A percentile compares a stretch with the other conserved stretches of the same genome.
phyloP scores from a whole-genome alignment of 2,888 invertebrate genomes.

The Melanostoma scalare region DNA sequence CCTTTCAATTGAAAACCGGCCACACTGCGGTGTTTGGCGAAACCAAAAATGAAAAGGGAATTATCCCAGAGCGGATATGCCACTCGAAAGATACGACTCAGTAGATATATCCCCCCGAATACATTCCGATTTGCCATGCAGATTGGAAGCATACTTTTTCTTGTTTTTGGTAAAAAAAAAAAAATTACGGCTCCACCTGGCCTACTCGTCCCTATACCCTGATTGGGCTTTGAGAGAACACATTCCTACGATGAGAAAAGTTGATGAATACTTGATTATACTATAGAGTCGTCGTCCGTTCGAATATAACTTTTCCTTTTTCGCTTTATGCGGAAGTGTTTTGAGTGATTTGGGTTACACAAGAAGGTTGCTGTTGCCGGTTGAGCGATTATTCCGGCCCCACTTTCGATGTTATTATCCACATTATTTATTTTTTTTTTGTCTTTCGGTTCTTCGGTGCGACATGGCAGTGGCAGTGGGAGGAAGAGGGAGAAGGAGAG shows the following conservation, averaged over 20 bases:
- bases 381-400: slow-evolving; percentile 58
- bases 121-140: slow-evolving; percentile 23
- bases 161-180: background rate
- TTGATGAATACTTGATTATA: slow-evolving; percentile 71
- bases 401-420: slow-evolving; percentile 52
- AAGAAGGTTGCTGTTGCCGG: slow-evolving; percentile 52
- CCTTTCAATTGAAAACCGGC: slow-evolving; percentile 64
- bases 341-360: slow-evolving; percentile 68
- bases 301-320: slow-evolving; percentile 1
- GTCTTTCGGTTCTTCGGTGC: background rate
- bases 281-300: slow-evolving; percentile 39
- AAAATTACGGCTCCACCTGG: slow-evolving; percentile 58
- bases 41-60: slow-evolving; percentile 69
- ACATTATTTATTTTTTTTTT: slow-evolving; percentile 6
- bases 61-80: slow-evolving; percentile 69
- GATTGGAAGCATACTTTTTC: slow-evolving; percentile 25
- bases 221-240: slow-evolving; percentile 44
- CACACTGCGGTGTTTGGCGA: slow-evolving; percentile 68
- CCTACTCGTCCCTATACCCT: slow-evolving; percentile 32
- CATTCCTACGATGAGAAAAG: slow-evolving; percentile 36
- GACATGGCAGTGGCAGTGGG: too few relatives aligned
- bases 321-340: slow-evolving; percentile 57
- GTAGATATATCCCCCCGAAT: slow-evolving; percentile 18
- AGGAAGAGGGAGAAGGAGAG: background rate
- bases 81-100: slow-evolving; percentile 62